A percentile compares a stretch with the other conserved stretches of the same genome.
phyloP scores from a whole-genome alignment of 2,797 vertebrate genomes.

The Pantherophis vulpinus region DNA sequence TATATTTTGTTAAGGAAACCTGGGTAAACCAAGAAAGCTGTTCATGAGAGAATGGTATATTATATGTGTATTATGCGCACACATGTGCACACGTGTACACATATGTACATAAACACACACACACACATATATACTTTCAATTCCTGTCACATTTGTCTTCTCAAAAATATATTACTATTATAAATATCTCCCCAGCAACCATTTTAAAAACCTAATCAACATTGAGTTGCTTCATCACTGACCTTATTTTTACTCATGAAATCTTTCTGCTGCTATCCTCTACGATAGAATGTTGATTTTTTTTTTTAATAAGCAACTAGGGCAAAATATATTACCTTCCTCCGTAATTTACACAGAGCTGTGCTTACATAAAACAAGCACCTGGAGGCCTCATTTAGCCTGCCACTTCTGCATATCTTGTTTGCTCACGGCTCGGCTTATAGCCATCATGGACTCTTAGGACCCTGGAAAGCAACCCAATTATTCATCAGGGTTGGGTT shows the following conservation, averaged over 20 bases:
- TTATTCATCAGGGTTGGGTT: conserved; percentile 27
- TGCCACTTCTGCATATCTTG: neutral
- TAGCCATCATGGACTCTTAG: conserved; percentile 13
- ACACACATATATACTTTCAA: conserved; percentile 6
- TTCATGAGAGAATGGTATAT: neutral
- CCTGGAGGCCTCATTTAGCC: conserved; percentile 13
- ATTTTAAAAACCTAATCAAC: conserved; percentile 46
- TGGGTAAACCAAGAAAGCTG: conserved; percentile 30
- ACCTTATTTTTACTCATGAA: conserved; percentile 45
- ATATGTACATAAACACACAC: neutral
- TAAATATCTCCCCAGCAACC: conserved; percentile 47
- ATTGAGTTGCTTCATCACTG: conserved; percentile 40
- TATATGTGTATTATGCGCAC: neutral
- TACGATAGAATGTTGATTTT: conserved; percentile 46
- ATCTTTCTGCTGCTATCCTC: conserved; percentile 32
- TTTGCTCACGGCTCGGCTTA: conserved; percentile 4
- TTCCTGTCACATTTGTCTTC: conserved; percentile 47
- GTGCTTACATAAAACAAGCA: conserved; percentile 31
- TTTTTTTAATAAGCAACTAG: conserved; percentile 34
- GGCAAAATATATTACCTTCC: conserved; percentile 34
- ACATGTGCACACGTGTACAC: neutral
- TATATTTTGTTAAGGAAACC: conserved; percentile 25
- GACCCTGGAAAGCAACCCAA: conserved; percentile 14
- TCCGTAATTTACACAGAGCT: conserved; percentile 3
- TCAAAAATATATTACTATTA: conserved; percentile 53